A percentile compares a stretch with the other conserved stretches of the same genome.
Evolutionary conservation across 2,113 vertebrate genomes (phyloP).

Genomic region (Bufo gargarizans): DNA sequence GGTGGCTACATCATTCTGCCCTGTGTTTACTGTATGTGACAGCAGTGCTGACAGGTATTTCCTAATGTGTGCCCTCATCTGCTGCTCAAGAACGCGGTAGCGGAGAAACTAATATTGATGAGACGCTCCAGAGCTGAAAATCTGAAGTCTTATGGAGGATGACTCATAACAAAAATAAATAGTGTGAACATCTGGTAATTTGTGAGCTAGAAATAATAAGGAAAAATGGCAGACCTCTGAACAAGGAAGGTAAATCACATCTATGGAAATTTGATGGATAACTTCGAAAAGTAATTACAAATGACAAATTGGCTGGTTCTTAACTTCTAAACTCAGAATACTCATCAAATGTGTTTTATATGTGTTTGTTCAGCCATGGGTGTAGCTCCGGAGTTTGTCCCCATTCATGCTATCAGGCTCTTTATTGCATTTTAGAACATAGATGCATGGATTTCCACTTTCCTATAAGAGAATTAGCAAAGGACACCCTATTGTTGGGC

Average conservation of each 20-base stretch:
- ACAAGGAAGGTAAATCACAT: background rate
- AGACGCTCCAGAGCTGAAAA: background rate
- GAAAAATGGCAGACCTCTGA: background rate
- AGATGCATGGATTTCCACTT: no score
- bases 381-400: no score
- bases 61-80: background rate
- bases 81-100: background rate
- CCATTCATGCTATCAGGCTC: no score
- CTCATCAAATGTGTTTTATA: no score
- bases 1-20: constrained; percentile 22
- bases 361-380: no score
- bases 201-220: background rate
- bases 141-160: background rate
- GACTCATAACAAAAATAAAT: background rate
- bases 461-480: no score
- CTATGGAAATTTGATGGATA: background rate
- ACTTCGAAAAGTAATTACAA: background rate
- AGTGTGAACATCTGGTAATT: background rate
- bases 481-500: no score
- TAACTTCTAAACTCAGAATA: no score
- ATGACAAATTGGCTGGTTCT: no score
- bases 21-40: constrained; percentile 27
- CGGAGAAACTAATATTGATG: background rate
- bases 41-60: constrained; percentile 25
- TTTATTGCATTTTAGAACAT: no score